A percentile compares a stretch with the other conserved stretches of the same genome.
Evolutionary conservation across 2,797 vertebrate genomes (phyloP).

Genomic region (Triplophysa bombifrons): DNA sequence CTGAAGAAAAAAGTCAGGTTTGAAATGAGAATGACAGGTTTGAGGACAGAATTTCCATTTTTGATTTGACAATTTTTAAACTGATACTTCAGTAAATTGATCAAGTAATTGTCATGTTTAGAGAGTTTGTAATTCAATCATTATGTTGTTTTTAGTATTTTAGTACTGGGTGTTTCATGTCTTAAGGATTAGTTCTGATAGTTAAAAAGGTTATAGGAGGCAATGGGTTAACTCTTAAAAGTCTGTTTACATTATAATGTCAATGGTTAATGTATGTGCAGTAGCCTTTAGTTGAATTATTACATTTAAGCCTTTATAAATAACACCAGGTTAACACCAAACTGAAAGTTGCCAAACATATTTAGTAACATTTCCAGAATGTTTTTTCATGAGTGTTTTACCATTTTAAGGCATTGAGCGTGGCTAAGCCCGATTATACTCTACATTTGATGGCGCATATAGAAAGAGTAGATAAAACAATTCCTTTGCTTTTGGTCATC

Average conservation of each 20-base stretch:
- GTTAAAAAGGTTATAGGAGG: neutral
- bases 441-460: neutral
- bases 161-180: conserved; percentile 1
- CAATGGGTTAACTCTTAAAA: neutral
- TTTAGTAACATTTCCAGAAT: conserved; percentile 19
- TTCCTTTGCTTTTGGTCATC: conserved; percentile 25
- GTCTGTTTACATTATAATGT: conserved; percentile 27
- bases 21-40: too few species aligned
- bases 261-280: conserved; percentile 20
- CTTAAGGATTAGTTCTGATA: conserved; percentile 22
- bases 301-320: neutral
- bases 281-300: conserved; percentile 13
- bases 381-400: neutral
- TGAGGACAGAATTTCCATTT: too few species aligned
- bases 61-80: neutral
- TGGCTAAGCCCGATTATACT: conserved; percentile 19
- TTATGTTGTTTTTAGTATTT: neutral
- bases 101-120: conserved; percentile 16
- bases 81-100: neutral
- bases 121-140: neutral
- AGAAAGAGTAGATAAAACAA: neutral
- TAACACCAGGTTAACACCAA: conserved; percentile 1
- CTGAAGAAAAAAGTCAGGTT: too few species aligned
- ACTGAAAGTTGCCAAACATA: conserved; percentile 26
- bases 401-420: neutral